These are phyloP conservation scores for Ramphastos sulfuratus DNA, from an alignment of 2,113 vertebrate species.

Conservation along the genomic window DNA sequence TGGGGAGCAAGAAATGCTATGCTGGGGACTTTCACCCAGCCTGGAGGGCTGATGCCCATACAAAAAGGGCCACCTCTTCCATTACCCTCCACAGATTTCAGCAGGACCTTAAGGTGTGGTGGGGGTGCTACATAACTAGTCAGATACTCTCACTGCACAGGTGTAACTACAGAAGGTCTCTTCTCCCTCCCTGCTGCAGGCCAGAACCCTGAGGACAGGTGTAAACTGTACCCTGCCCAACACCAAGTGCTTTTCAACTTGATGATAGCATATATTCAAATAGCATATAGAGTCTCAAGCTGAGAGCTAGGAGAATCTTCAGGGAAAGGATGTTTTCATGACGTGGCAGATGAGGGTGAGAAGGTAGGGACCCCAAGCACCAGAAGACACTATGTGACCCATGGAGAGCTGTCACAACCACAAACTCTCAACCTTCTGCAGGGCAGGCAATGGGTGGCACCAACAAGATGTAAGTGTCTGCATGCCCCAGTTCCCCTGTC, in stretches of 20 bases:
- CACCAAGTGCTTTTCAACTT: rapidly evolving
- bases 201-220: not conserved
- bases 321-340: not conserved
- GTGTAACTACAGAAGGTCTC: not conserved
- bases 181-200: not conserved
- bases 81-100: not conserved
- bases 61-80: rapidly evolving
- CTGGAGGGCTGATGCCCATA: rapidly evolving
- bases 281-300: rapidly evolving
- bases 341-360: not conserved
- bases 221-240: too few relatives aligned
- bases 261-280: rapidly evolving
- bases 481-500: rapidly evolving
- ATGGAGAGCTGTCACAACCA: not conserved
- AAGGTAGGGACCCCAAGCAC: rapidly evolving
- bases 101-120: not conserved
- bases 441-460: not conserved
- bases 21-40: not conserved
- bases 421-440: rapidly evolving
- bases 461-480: rapidly evolving
- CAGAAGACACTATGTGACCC: not conserved
- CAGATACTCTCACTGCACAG: not conserved
- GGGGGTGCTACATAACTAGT: rapidly evolving
- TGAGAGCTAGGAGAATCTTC: not conserved
- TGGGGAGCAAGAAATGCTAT: rapidly evolving